Percentiles rank a stretch among this genome's conserved stretches.
Evolutionary conservation across 2,797 vertebrate species (phyloP).

Genomic region (Sciurus vulgaris): DNA sequence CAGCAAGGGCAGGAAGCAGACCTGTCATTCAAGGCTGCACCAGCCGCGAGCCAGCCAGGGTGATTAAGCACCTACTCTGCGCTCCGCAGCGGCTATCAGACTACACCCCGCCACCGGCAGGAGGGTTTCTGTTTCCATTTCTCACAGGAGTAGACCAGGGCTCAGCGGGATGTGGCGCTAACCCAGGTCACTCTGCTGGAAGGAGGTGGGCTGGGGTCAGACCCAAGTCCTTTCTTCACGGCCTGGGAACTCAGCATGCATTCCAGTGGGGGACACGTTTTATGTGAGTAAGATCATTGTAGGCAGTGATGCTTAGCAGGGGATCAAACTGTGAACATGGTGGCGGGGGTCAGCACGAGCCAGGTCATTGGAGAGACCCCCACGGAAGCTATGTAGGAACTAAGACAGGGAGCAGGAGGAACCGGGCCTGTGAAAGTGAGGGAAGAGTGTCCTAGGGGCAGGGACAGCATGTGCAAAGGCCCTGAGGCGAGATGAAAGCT

Average conservation of each 20-base stretch:
- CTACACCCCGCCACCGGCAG: neutral
- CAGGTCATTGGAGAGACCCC: accelerated
- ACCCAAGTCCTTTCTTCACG: neutral
- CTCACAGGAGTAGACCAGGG: neutral
- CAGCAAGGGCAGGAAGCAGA: neutral
- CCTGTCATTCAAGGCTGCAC: neutral
- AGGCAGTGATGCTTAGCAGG: neutral
- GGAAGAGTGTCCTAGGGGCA: neutral
- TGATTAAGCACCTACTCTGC: neutral
- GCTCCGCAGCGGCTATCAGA: neutral
- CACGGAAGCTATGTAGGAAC: neutral
- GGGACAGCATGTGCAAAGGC: neutral
- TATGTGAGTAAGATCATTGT: neutral
- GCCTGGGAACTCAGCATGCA: neutral
- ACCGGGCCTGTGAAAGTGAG: neutral
- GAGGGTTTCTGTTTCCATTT: neutral
- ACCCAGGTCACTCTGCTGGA: too few relatives aligned
- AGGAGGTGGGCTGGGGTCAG: neutral
- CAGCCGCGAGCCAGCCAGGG: accelerated
- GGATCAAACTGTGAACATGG: too few relatives aligned
- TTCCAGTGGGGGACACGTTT: too few relatives aligned
- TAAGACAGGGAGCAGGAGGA: neutral
- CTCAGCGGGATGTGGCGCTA: neutral
- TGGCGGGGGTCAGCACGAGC: neutral
- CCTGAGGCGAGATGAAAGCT: neutral